A percentile compares a stretch with the other conserved stretches of the same genome.
Conservation (phyloP, 2,113 vertebrate genomes). For the Myodes glareolus region DNA sequence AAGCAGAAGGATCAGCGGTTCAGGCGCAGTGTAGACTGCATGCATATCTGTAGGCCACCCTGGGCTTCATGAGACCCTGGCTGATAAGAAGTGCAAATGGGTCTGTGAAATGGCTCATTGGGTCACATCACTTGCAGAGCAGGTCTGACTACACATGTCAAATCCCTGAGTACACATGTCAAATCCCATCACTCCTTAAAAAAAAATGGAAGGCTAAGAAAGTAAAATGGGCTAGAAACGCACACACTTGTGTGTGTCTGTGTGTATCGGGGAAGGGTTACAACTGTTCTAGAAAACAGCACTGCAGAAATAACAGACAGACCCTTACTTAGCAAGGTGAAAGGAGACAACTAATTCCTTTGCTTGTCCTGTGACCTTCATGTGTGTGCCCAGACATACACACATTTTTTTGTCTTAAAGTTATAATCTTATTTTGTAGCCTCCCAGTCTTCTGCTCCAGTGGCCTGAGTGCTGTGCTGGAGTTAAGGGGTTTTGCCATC, state of each 20-base stretch:
- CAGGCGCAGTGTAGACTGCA: neutral
- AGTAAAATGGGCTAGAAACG: neutral
- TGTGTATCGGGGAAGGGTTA: neutral
- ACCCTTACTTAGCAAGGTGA: neutral
- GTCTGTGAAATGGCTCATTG: neutral
- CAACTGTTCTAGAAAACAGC: neutral
- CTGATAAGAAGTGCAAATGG: neutral
- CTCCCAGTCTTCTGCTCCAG: neutral
- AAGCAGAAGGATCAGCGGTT: neutral
- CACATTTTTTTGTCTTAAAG: neutral
- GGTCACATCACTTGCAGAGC: neutral
- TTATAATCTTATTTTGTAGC: neutral
- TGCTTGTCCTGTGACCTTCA: neutral
- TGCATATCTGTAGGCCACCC: neutral
- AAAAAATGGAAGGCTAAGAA: neutral
- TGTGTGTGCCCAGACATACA: neutral
- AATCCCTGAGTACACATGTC: neutral
- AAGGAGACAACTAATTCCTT: neutral
- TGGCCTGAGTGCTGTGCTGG: neutral
- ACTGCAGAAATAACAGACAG: neutral
- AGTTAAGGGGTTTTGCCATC: neutral
- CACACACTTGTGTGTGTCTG: no score
- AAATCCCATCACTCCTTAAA: neutral
- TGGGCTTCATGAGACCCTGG: neutral
- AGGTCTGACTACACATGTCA: neutral